A percentile compares a stretch with the other conserved stretches of the same genome.
Evolutionary conservation across 1,140 invertebrate species (phyloP).

Genomic region (Antheraea mylitta): DNA sequence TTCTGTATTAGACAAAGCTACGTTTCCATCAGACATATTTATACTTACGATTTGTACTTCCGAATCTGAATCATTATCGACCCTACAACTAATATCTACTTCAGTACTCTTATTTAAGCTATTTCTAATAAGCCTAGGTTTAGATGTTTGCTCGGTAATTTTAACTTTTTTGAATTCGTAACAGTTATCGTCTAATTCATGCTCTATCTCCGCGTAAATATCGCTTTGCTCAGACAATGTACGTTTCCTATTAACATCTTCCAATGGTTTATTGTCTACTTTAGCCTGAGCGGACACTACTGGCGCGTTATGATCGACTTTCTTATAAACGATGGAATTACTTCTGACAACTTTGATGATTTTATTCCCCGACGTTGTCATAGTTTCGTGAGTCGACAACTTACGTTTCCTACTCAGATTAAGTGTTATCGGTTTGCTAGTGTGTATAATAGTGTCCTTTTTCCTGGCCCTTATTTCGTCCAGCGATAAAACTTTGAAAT

Average conservation of each 20-base stretch:
- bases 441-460: slow-evolving; percentile 50
- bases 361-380: slow-evolving; percentile 64
- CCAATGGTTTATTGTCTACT: slow-evolving; percentile 38
- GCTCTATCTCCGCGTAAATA: slow-evolving; percentile 54
- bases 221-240: slow-evolving; percentile 64
- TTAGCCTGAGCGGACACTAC: slow-evolving; percentile 30
- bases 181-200: slow-evolving; percentile 63
- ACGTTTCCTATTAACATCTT: slow-evolving; percentile 49
- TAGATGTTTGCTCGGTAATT: slow-evolving; percentile 48
- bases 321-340: slow-evolving; percentile 71
- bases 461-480: slow-evolving; percentile 64
- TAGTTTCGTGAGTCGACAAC: slow-evolving; percentile 59
- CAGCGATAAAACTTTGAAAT: slow-evolving; percentile 65
- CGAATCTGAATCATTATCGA: slow-evolving; percentile 44
- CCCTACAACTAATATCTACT: slow-evolving; percentile 31
- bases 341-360: slow-evolving; percentile 68
- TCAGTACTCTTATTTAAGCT: slow-evolving; percentile 40
- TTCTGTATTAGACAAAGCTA: slow-evolving; percentile 39
- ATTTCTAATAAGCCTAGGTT: slow-evolving; percentile 61
- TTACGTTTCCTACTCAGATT: slow-evolving; percentile 61
- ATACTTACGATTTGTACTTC: slow-evolving; percentile 65
- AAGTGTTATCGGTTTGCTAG: slow-evolving; percentile 47
- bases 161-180: slow-evolving; percentile 70
- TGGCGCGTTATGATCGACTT: slow-evolving; percentile 48
- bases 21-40: slow-evolving; percentile 36